A percentile compares a stretch with the other conserved stretches of the same genome.
These are phyloP conservation scores for Paralichthys olivaceus DNA, from an alignment of 2,113 vertebrate species.

Conservation along the genomic window DNA sequence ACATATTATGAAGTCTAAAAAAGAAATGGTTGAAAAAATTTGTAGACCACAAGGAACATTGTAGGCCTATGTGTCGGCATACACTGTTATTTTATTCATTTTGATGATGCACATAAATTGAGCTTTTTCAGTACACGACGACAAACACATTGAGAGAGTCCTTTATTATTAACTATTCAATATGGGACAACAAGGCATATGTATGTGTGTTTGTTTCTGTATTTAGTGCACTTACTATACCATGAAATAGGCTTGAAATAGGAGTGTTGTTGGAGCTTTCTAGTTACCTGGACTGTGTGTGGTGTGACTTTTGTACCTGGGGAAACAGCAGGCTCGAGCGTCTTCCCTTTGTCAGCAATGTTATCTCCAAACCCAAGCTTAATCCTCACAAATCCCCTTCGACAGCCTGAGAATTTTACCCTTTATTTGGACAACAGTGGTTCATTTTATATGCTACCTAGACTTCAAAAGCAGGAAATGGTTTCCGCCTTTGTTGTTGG, in stretches of 20 bases:
- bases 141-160: constrained; percentile 75
- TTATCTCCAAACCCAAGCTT: constrained; percentile 69
- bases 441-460: constrained; percentile 70
- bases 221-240: constrained; percentile 85
- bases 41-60: constrained; percentile 64
- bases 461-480: constrained; percentile 63
- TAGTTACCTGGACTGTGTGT: constrained; percentile 84
- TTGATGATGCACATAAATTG: constrained; percentile 71
- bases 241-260: constrained; percentile 86
- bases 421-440: constrained; percentile 65
- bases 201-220: constrained; percentile 80
- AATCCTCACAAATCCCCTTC: constrained; percentile 56
- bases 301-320: constrained; percentile 83
- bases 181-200: constrained; percentile 75
- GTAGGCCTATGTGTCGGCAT: constrained; percentile 72
- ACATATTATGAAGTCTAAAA: constrained; percentile 56
- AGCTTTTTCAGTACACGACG: constrained; percentile 75
- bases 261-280: constrained; percentile 83
- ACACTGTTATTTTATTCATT: constrained; percentile 79
- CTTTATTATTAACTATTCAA: constrained; percentile 75
- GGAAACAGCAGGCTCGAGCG: constrained; percentile 76
- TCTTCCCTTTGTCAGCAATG: constrained; percentile 79
- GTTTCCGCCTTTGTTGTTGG: constrained; percentile 43
- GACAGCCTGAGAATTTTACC: constrained; percentile 50
- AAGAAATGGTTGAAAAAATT: constrained; percentile 56